Evolutionary conservation across 2,888 invertebrate genomes (phyloP), one percentile per base, ranked within the genome.

Genomic region (Eilema depressum): DNA sequence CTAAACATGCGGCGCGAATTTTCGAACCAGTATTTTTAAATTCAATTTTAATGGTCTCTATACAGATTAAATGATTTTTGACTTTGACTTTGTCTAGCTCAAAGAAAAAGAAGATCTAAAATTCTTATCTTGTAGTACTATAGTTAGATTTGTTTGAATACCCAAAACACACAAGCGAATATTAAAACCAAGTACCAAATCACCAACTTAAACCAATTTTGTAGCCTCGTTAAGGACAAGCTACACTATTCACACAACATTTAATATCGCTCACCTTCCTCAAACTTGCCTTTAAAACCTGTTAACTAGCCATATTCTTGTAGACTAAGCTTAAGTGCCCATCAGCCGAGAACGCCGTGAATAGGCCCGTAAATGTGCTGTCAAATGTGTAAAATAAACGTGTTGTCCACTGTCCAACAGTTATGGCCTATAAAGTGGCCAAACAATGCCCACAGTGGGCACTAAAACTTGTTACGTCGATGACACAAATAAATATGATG

Each of bases 311-410:
- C 57, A 65, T 71, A 68, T 64, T 68, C 67, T 59, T 53, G 63
- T 56, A 66, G 68, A 65, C 61, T 68, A 62, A 57, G 65, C 61
- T 71, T 68, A 72, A 69, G 63, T 73, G 66, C 67, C 81, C 77
- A 78, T 80, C 81, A 75, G 68, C 71, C 66, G 68, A 57, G 57
- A 71, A 74, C 61, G 71, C 68, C 74, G 63, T 79, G 83, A 83
- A 83, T 78, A 76, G 83, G 78, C 33, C 53, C 17, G 73, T 83
- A 78, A 83, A 83, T 59, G 23, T 57, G 71, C 76, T 82, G 83
- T 80, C 81, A 83, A 76, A 83, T 75, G 77, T 75, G 77, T 75
- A 70, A 81, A 81, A 76, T 81, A 75, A 83, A 76, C 63, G 66
- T 57, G 30, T 53, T 41, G 59, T 60, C 66, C 59, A 37, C 37